phyloP scores from a whole-genome alignment of 2,888 invertebrate genomes.

The Orgyia antiqua region DNA sequence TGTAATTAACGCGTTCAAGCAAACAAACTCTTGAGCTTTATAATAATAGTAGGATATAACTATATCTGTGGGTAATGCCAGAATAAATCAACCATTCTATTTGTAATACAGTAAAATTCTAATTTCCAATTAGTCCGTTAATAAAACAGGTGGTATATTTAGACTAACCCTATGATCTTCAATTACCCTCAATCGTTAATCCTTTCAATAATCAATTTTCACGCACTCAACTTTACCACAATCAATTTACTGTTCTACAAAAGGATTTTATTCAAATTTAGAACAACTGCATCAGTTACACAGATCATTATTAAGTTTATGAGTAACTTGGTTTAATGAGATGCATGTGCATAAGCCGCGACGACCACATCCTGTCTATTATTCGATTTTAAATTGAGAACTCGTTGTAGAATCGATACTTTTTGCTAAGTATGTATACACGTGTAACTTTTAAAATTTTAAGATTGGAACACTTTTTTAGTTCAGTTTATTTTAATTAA shows the following conservation, averaged over 20 bases:
- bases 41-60: too few relatives aligned
- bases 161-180: slow-evolving; percentile 37
- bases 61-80: too few relatives aligned
- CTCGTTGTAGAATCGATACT: slow-evolving; percentile 33
- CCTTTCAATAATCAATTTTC: slow-evolving; percentile 54
- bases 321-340: slow-evolving; percentile 13
- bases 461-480: slow-evolving; percentile 16
- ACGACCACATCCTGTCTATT: slow-evolving; percentile 57
- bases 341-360: slow-evolving; percentile 45
- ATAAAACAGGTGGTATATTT: slow-evolving; percentile 30
- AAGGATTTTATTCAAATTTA: slow-evolving; percentile 7
- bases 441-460: slow-evolving; percentile 21
- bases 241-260: slow-evolving; percentile 13
- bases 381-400: slow-evolving; percentile 46
- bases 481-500: too few relatives aligned
- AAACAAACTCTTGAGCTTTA: too few relatives aligned
- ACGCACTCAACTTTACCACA: slow-evolving; percentile 50
- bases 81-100: too few relatives aligned
- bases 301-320: slow-evolving; percentile 2
- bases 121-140: too few relatives aligned
- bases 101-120: too few relatives aligned
- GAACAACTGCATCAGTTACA: slow-evolving; percentile 6
- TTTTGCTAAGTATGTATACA: slow-evolving; percentile 35
- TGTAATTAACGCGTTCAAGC: too few relatives aligned
- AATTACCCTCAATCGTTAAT: slow-evolving; percentile 39